Evolutionary conservation across 2,797 vertebrate genomes (phyloP), one percentile per base, ranked within the genome.

Genomic region (Enteromius trimaculatus): DNA sequence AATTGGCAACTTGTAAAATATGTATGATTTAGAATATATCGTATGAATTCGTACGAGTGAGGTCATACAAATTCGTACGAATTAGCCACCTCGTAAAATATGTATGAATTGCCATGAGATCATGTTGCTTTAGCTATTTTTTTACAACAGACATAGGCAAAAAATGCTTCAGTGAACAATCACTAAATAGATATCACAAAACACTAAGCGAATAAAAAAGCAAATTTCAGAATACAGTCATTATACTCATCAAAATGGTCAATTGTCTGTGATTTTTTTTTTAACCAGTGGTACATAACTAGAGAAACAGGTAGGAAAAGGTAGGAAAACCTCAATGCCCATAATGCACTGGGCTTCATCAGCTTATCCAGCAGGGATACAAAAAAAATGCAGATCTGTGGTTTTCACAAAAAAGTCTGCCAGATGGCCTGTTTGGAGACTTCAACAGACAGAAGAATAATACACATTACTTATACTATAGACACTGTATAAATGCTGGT

Each of bases 311-410:
- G 26, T 31, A 6, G 34, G 34, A 31, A 64, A 64, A 31, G 6
- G 3, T 64, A 31, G 29, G 29, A 64, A 64, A 64, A 31, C 29
- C 3, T 31, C 1, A 31, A 17, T 17, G 14, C 14, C 62, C 23
- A 60, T 60, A 19, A 34, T 16, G 62, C 62, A 64, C 17, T 64
- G 26, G 62, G 29, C 62, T 64, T 64, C 14, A 64, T 31, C 62
- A 19, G 62, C 16, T 7, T 31, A 8, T 64, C 16, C 6, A 9
- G 29, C 62, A 31, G 29, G 29, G 16, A 65, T 65, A 17, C 60
- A 64, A 64, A 64, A 64, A 64, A 55, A 64, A 31, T 65, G 62
- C 62, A 64, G 29, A 64, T 8, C 62, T 64, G 29, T 64, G 62
- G 62, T 64, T 64, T 64, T 16, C 14, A 64, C 62, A 64, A 64